These are phyloP conservation scores for Dicaeum eximium DNA, from an alignment of 2,113 vertebrate genomes.

Conservation along the genomic window DNA sequence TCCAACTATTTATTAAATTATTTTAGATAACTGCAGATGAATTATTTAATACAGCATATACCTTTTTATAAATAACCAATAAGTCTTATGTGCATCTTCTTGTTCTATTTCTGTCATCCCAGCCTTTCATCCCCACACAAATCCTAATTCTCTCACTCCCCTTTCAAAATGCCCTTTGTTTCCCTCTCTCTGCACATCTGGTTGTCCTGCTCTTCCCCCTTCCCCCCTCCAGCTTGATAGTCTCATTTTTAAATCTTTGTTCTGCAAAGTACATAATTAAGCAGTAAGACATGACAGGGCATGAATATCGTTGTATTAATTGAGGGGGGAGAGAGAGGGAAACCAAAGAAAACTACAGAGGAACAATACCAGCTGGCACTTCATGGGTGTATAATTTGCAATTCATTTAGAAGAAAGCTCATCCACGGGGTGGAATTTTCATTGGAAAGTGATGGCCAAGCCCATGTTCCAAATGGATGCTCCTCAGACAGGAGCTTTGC, in stretches of 20 bases:
- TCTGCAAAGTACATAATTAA: constrained; percentile 52
- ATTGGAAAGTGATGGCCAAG: background rate
- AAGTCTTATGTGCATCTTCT: background rate
- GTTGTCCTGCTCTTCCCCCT: background rate
- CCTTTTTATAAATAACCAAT: background rate
- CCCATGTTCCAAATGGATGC: background rate
- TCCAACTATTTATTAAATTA: background rate
- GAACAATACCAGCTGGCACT: constrained; percentile 49
- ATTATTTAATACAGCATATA: background rate
- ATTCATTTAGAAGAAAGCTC: background rate
- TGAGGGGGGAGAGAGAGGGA: background rate
- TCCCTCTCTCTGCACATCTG: constrained; percentile 29
- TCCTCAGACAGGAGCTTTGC: background rate
- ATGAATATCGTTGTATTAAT: constrained; percentile 46
- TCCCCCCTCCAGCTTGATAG: background rate
- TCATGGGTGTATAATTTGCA: constrained; percentile 26
- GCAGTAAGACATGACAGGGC: constrained; percentile 39
- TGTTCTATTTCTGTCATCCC: background rate
- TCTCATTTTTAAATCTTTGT: constrained; percentile 56
- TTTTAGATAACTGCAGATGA: background rate
- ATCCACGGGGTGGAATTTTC: background rate
- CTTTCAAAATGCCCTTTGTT: constrained; percentile 33
- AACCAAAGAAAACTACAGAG: background rate
- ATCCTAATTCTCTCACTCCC: background rate
- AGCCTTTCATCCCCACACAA: background rate